Conservation (phyloP, 2,797 vertebrate species). For the Pangasius larnaudii region DNA sequence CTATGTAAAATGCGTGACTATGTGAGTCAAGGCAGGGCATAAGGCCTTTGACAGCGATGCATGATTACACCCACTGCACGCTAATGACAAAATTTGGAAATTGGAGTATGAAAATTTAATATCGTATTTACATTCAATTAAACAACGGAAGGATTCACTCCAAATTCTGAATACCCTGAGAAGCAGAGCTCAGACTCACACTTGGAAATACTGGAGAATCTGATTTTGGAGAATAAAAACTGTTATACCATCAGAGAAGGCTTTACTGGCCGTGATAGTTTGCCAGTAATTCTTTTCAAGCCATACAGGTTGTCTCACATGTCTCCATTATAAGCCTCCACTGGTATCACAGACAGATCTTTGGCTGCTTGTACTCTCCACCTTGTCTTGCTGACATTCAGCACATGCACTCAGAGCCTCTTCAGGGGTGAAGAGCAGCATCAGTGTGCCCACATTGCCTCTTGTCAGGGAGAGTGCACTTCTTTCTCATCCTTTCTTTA, state of each 20-base stretch:
- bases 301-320: not conserved
- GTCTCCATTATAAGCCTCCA: not conserved
- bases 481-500: conserved; percentile 31
- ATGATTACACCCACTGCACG: not conserved
- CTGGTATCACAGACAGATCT: conserved; percentile 9
- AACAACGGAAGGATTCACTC: not conserved
- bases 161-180: not conserved
- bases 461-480: conserved; percentile 37
- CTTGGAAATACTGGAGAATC: not conserved
- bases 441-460: conserved; percentile 19
- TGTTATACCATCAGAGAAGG: not conserved
- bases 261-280: not conserved
- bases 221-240: not conserved
- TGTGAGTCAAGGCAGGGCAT: not conserved
- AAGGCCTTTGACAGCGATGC: not conserved
- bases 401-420: not conserved
- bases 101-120: not conserved
- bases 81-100: not conserved
- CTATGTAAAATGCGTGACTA: not conserved
- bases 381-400: conserved; percentile 11
- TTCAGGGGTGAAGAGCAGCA: conserved; percentile 12
- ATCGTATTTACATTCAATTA: not conserved
- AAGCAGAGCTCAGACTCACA: not conserved
- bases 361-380: conserved; percentile 10
- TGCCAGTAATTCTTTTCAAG: not conserved